These are phyloP conservation scores for Tenthredo notha DNA, from an alignment of 2,888 invertebrate genomes.

Conservation along the genomic window DNA sequence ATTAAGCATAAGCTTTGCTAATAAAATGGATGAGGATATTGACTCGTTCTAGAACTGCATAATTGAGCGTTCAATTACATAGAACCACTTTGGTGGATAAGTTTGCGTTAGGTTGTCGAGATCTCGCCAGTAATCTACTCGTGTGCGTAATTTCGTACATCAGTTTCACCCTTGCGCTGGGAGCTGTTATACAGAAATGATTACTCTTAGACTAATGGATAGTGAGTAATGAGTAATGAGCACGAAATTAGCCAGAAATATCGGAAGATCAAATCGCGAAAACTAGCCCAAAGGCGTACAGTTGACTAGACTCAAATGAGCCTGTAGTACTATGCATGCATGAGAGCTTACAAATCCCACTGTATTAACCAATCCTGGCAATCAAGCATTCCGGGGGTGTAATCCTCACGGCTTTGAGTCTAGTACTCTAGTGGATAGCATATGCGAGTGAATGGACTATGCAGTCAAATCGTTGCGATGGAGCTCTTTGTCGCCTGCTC, in stretches of 20 bases:
- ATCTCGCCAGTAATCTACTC: not conserved
- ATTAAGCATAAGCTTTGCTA: not conserved
- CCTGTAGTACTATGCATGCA: not conserved
- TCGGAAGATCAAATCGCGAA: not conserved
- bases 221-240: not conserved
- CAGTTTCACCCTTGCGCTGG: not conserved
- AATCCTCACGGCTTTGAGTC: conserved; percentile 29
- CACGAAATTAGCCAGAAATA: not conserved
- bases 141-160: not conserved
- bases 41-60: not conserved
- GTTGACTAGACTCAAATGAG: not conserved
- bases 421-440: conserved; percentile 4
- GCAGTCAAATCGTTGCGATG: conserved; percentile 15
- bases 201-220: not conserved
- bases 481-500: conserved; percentile 8
- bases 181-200: not conserved
- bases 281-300: not conserved
- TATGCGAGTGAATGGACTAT: not conserved
- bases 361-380: conserved; percentile 27
- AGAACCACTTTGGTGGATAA: not conserved
- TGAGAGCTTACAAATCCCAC: not conserved
- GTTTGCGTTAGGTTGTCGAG: not conserved
- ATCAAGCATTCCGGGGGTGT: conserved; percentile 17
- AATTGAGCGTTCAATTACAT: not conserved
- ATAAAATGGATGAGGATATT: not conserved